Evolutionary conservation across 2,888 invertebrate species (phyloP).

Genomic region (Zaprionus lineosus): DNA sequence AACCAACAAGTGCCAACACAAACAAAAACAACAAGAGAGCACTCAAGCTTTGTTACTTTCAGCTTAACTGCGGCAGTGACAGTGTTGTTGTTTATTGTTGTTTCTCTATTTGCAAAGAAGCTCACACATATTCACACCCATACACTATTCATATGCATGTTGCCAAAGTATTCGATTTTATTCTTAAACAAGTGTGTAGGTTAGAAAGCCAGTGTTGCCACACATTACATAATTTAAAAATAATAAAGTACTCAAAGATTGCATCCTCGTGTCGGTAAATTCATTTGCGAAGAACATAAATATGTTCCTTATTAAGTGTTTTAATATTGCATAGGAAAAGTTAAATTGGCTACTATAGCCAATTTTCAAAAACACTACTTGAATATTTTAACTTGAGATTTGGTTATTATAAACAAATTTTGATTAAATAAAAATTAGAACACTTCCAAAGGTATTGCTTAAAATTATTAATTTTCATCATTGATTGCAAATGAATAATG

Average conservation of each 20-base stretch:
- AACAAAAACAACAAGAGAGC: conserved; percentile 18
- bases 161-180: neutral
- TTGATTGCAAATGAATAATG: no score
- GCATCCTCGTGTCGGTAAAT: conserved; percentile 19
- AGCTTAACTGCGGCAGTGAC: conserved; percentile 16
- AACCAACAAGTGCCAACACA: conserved; percentile 3
- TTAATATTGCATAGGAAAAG: no score
- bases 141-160: conserved; percentile 5
- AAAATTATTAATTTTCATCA: no score
- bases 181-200: neutral
- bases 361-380: no score
- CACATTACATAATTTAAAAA: conserved; percentile 3
- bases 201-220: conserved; percentile 37
- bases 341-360: no score
- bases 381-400: no score
- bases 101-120: conserved; percentile 31
- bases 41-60: conserved; percentile 29
- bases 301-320: no score
- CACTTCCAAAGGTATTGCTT: no score
- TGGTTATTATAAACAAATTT: no score
- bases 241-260: neutral
- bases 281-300: conserved; percentile 12
- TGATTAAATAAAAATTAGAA: no score
- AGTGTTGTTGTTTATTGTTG: conserved; percentile 23
- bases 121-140: conserved; percentile 17